phyloP scores from a whole-genome alignment of 2,113 vertebrate genomes.

The Stictonetta naevosa region DNA sequence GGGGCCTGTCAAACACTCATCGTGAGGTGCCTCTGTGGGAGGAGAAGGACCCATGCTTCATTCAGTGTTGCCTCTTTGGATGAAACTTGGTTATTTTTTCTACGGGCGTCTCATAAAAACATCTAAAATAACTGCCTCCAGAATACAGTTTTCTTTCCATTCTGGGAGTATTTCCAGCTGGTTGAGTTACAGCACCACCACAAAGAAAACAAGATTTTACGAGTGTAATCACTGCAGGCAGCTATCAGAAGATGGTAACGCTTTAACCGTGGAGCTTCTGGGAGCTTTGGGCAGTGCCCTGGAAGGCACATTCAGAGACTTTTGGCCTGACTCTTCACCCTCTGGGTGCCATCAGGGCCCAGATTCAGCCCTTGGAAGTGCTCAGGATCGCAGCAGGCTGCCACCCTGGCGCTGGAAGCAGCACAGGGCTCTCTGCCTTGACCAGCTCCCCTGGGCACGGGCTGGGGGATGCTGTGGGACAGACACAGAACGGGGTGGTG shows the following conservation, averaged over 20 bases:
- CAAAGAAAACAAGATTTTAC: slow-evolving; percentile 1
- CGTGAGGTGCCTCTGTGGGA: not conserved
- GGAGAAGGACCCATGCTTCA: not conserved
- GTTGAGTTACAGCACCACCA: not conserved
- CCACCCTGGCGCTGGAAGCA: rapidly evolving
- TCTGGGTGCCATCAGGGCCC: not conserved
- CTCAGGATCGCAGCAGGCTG: not conserved
- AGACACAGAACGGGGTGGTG: not conserved
- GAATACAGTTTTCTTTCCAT: not conserved
- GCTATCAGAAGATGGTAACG: not conserved
- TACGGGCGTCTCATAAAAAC: not conserved
- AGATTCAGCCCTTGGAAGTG: not conserved
- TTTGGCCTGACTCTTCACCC: not conserved
- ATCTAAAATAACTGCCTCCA: not conserved
- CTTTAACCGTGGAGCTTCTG: not conserved
- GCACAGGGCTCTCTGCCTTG: not conserved
- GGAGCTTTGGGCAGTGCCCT: not conserved
- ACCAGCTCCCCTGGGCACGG: rapidly evolving
- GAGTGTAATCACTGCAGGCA: not conserved
- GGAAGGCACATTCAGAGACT: not conserved
- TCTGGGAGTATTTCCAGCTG: slow-evolving; percentile 50
- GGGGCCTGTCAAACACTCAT: not conserved
- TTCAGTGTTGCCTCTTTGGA: not conserved
- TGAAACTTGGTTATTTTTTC: not conserved
- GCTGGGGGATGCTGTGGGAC: not conserved